phyloP scores from a whole-genome alignment of 2,113 vertebrate genomes.

The Trogon melanurus region DNA sequence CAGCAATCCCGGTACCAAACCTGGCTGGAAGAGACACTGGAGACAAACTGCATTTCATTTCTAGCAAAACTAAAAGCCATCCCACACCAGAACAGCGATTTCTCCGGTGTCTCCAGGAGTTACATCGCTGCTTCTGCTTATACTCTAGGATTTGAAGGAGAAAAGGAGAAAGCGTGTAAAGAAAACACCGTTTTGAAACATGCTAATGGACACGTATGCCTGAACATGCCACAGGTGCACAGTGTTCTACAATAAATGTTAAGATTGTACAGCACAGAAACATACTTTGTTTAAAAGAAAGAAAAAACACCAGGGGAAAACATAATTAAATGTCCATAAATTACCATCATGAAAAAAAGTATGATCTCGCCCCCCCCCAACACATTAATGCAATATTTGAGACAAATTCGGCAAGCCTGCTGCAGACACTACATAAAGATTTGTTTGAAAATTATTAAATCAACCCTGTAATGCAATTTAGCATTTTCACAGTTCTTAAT shows the following conservation, averaged over 20 bases:
- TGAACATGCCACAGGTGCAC: neutral
- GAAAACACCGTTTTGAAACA: neutral
- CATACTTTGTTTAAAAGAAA: neutral
- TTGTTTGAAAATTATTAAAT: neutral
- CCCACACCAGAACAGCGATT: neutral
- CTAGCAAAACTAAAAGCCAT: neutral
- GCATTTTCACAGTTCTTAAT: neutral
- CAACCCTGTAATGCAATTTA: neutral
- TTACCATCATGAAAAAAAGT: neutral
- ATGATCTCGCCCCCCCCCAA: neutral
- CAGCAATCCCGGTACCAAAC: neutral
- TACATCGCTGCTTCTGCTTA: neutral
- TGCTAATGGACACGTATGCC: accelerated
- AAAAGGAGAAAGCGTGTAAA: neutral
- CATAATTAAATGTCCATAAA: neutral
- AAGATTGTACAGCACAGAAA: neutral
- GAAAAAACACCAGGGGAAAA: neutral
- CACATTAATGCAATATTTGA: neutral
- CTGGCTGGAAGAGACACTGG: neutral
- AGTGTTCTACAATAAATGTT: neutral
- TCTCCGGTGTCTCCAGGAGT: neutral
- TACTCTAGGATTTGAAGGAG: neutral
- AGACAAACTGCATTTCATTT: neutral
- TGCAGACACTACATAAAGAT: neutral
- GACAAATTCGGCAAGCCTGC: neutral